Evolutionary conservation across 2,797 vertebrate species (phyloP).

Genomic region (Falco berigora): DNA sequence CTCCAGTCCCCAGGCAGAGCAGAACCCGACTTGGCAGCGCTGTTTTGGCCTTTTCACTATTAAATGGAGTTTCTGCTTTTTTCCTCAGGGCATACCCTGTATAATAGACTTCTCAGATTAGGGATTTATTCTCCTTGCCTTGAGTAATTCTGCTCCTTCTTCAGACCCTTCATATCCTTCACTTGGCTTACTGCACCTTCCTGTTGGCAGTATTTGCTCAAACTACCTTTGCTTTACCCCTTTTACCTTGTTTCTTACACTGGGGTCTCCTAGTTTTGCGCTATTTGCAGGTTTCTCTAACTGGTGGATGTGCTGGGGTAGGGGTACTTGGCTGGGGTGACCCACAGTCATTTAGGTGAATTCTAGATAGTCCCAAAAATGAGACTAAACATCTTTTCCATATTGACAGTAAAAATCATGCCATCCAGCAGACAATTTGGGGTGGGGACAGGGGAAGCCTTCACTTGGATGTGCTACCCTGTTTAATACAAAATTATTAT

Average conservation of each 20-base stretch:
- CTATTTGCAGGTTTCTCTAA: neutral
- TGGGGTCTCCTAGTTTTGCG: neutral
- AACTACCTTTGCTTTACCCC: neutral
- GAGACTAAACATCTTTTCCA: neutral
- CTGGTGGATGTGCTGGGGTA: neutral
- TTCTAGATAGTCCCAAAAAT: neutral
- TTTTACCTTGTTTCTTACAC: neutral
- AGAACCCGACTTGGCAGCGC: slow-evolving; percentile 2
- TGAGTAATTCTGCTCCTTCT: neutral
- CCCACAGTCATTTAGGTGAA: neutral
- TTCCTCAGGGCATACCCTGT: neutral
- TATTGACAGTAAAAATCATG: neutral
- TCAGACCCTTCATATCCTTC: neutral
- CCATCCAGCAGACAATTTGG: neutral
- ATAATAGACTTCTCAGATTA: slow-evolving; percentile 19
- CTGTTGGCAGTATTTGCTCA: neutral
- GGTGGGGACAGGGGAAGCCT: neutral
- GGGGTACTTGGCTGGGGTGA: neutral
- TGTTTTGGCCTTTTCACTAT: neutral
- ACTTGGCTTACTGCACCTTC: neutral
- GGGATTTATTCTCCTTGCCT: neutral
- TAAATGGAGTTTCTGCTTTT: slow-evolving; percentile 24
- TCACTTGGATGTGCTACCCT: neutral
- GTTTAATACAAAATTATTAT: neutral
- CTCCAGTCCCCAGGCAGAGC: neutral